phyloP scores from a whole-genome alignment of 92 coral and sea anemone species.

The Palythoa heliodiscus region DNA sequence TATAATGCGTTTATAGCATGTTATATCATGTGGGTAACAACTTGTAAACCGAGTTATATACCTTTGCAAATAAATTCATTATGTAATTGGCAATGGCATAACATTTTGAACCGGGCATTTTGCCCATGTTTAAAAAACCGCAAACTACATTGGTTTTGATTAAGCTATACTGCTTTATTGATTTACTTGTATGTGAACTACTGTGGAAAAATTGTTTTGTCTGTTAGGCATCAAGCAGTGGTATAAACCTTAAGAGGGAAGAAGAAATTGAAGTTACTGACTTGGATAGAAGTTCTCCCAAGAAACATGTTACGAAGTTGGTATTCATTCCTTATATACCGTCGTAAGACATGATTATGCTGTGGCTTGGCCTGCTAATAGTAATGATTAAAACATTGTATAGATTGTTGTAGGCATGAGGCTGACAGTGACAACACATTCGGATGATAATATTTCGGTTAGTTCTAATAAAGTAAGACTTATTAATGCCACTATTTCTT shows the following conservation, averaged over 20 bases:
- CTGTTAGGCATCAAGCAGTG: constrained; percentile 14
- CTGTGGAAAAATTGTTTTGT: constrained; percentile 8
- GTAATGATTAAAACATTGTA: constrained; percentile 10
- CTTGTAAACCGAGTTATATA: constrained; percentile 21
- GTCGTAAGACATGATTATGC: constrained; percentile 5
- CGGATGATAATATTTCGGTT: constrained; percentile 6
- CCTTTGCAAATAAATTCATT: constrained; percentile 25
- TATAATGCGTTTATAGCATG: constrained; percentile 34
- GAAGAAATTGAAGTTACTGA: constrained; percentile 11
- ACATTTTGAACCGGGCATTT: constrained; percentile 10
- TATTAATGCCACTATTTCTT: constrained; percentile 5
- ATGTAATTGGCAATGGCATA: constrained; percentile 9
- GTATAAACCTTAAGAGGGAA: constrained; percentile 9
- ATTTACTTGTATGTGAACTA: constrained; percentile 8
- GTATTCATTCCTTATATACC: constrained; percentile 2
- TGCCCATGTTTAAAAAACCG: constrained; percentile 10
- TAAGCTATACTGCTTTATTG: constrained; percentile 9
- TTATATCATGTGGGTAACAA: constrained; percentile 24
- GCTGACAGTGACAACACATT: constrained; percentile 8
- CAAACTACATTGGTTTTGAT: constrained; percentile 9
- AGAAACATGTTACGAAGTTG: constrained; percentile 10
- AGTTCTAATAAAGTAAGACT: constrained; percentile 11
- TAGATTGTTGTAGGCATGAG: constrained; percentile 11
- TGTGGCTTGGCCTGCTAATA: constrained; percentile 12
- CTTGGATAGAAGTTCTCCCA: constrained; percentile 8